phyloP scores from a whole-genome alignment of 2,888 invertebrate species.

The Rhamphomyia laevipes region DNA sequence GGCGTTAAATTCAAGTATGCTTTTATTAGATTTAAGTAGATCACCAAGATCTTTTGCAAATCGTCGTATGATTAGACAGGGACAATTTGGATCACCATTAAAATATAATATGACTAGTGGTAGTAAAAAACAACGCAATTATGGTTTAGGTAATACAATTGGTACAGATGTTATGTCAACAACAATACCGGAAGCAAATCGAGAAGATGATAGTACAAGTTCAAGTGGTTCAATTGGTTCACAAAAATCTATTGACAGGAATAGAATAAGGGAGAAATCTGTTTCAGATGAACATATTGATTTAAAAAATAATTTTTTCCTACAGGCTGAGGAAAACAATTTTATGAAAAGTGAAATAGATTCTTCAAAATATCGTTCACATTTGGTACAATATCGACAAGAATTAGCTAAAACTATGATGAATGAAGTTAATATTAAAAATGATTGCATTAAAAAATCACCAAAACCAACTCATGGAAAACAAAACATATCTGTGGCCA shows the following conservation, averaged over 20 bases:
- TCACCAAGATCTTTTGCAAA: slow-evolving; percentile 59
- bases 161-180: slow-evolving; percentile 75
- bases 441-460: not conserved
- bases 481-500: not conserved
- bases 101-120: slow-evolving; percentile 39
- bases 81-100: slow-evolving; percentile 44
- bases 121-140: slow-evolving; percentile 12
- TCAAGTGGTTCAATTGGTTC: slow-evolving; percentile 49
- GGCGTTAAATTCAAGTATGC: slow-evolving; percentile 40
- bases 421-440: not conserved
- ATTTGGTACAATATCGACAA: slow-evolving; percentile 4
- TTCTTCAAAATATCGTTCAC: not conserved
- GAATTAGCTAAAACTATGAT: not conserved
- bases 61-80: slow-evolving; percentile 44
- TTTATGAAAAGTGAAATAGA: slow-evolving; percentile 33
- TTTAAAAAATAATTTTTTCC: slow-evolving; percentile 34
- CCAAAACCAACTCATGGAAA: not conserved
- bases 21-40: slow-evolving; percentile 56
- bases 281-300: slow-evolving; percentile 25
- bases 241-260: slow-evolving; percentile 26
- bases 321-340: slow-evolving; percentile 37
- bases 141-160: slow-evolving; percentile 43
- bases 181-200: slow-evolving; percentile 72
- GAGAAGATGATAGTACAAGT: slow-evolving; percentile 61
- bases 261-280: slow-evolving; percentile 12